These are phyloP conservation scores for Lethenteron camtschaticum DNA, from an alignment of 2,113 vertebrate genomes.

Conservation along the genomic window DNA sequence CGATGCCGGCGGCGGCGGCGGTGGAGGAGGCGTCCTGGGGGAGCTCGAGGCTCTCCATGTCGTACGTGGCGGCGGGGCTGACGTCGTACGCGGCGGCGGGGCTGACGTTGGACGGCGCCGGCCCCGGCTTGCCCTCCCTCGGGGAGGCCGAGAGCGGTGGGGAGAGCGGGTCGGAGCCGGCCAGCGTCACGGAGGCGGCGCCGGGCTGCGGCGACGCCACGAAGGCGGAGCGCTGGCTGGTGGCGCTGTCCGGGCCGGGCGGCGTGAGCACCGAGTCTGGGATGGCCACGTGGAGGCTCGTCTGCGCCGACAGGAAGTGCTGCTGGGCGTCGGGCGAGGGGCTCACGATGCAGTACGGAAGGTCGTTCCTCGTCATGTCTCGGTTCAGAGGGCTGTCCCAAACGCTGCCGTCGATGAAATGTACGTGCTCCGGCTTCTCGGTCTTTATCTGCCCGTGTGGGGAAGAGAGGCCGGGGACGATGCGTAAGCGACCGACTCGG, in stretches of 20 bases:
- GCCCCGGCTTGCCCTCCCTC: slow-evolving; percentile 68
- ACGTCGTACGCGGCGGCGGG: slow-evolving; percentile 57
- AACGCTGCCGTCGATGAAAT: slow-evolving; percentile 80
- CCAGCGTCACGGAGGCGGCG: slow-evolving; percentile 35
- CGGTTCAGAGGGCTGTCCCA: slow-evolving; percentile 98
- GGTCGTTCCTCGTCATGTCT: slow-evolving; percentile 92
- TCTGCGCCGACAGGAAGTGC: slow-evolving; percentile 45
- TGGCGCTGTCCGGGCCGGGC: slow-evolving; percentile 55
- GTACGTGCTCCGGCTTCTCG: too few species aligned
- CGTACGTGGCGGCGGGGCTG: slow-evolving; percentile 63
- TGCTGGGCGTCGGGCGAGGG: slow-evolving; percentile 36
- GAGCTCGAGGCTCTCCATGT: slow-evolving; percentile 60
- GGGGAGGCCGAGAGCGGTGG: slow-evolving; percentile 90
- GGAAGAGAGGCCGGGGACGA: too few species aligned
- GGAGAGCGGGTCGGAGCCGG: slow-evolving; percentile 64
- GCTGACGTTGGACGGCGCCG: slow-evolving; percentile 35
- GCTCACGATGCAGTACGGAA: slow-evolving; percentile 96
- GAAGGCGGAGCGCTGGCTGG: slow-evolving; percentile 55
- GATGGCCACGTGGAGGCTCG: slow-evolving; percentile 58
- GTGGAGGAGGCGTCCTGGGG: slow-evolving; percentile 26
- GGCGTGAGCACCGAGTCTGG: slow-evolving; percentile 93
- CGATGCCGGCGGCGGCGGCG: slow-evolving; percentile 9
- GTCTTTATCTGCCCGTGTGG: too few species aligned
- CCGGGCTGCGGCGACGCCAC: slow-evolving; percentile 33
- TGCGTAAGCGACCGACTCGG: too few species aligned